These are phyloP conservation scores for Epicampocera succincta DNA, from an alignment of 2,888 invertebrate genomes.

Conservation along the genomic window DNA sequence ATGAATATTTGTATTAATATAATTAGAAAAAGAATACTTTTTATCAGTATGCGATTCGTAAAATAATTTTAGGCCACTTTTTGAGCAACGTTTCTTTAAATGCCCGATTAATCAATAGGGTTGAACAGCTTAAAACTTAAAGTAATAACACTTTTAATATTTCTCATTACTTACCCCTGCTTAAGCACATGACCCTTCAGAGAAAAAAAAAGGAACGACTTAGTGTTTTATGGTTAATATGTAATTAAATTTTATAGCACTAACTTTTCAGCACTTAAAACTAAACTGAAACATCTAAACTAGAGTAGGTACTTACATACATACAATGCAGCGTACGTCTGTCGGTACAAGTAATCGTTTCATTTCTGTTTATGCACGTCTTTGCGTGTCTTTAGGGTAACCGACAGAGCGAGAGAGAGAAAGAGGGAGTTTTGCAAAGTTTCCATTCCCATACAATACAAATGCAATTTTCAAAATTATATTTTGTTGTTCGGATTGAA, in stretches of 20 bases:
- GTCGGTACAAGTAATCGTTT: slow-evolving; percentile 12
- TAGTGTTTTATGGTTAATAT: slow-evolving; percentile 7
- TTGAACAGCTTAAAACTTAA: background rate
- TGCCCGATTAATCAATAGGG: no score
- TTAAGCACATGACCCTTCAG: slow-evolving; percentile 21
- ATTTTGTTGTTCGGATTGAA: slow-evolving; percentile 53
- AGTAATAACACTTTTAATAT: background rate
- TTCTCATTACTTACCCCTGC: slow-evolving; percentile 24
- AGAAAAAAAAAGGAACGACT: slow-evolving; percentile 31
- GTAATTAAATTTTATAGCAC: slow-evolving; percentile 47
- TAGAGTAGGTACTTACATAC: background rate
- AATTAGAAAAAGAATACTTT: no score
- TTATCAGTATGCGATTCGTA: no score
- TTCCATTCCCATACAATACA: slow-evolving; percentile 35
- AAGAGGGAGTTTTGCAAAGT: background rate
- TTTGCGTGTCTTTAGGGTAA: slow-evolving; percentile 6
- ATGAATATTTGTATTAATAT: no score
- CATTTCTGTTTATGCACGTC: slow-evolving; percentile 23
- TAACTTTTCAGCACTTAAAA: slow-evolving; percentile 46
- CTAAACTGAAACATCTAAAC: slow-evolving; percentile 16
- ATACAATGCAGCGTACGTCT: slow-evolving; percentile 8
- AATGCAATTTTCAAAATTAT: slow-evolving; percentile 69
- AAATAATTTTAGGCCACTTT: no score
- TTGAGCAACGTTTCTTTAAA: no score
- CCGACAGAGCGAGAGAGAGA: no score